Evolutionary conservation across 2,888 invertebrate genomes (phyloP).

Genomic region (Oegoconia quadripuncta): DNA sequence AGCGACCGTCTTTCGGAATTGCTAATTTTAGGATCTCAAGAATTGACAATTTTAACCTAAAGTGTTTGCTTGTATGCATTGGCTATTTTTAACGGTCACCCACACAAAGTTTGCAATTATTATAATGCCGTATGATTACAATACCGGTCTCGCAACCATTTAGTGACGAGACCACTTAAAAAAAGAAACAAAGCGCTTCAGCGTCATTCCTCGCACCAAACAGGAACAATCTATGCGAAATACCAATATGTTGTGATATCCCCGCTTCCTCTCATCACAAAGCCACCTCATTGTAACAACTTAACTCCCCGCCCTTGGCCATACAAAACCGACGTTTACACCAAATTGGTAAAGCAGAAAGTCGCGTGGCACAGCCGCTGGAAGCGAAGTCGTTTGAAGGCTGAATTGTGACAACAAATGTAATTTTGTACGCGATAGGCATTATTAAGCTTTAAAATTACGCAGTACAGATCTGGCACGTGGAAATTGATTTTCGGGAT

Average conservation of each 20-base stretch:
- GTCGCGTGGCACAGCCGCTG: background rate
- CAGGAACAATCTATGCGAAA: slow-evolving; percentile 45
- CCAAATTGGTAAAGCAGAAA: slow-evolving; percentile 1
- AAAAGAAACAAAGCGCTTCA: slow-evolving; percentile 21
- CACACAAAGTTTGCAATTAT: too few relatives aligned
- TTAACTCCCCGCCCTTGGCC: slow-evolving; percentile 12
- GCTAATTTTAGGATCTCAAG: too few relatives aligned
- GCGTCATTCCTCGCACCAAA: slow-evolving; percentile 23
- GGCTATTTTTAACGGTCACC: too few relatives aligned
- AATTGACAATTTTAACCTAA: too few relatives aligned
- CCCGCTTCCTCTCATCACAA: slow-evolving; percentile 41
- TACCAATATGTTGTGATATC: slow-evolving; percentile 57
- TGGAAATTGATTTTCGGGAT: background rate
- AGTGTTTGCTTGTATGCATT: too few relatives aligned
- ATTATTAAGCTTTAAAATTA: slow-evolving; percentile 11
- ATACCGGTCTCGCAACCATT: too few relatives aligned
- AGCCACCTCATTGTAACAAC: slow-evolving; percentile 3
- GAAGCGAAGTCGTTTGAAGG: background rate
- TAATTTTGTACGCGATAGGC: slow-evolving; percentile 6
- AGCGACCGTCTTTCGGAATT: too few relatives aligned
- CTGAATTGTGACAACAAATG: slow-evolving; percentile 6
- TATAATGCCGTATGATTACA: too few relatives aligned
- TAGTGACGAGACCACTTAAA: too few relatives aligned
- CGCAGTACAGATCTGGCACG: background rate
- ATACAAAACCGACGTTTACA: slow-evolving; percentile 13